phyloP scores from a whole-genome alignment of 2,113 vertebrate genomes.

The Corythornis cristatus region DNA sequence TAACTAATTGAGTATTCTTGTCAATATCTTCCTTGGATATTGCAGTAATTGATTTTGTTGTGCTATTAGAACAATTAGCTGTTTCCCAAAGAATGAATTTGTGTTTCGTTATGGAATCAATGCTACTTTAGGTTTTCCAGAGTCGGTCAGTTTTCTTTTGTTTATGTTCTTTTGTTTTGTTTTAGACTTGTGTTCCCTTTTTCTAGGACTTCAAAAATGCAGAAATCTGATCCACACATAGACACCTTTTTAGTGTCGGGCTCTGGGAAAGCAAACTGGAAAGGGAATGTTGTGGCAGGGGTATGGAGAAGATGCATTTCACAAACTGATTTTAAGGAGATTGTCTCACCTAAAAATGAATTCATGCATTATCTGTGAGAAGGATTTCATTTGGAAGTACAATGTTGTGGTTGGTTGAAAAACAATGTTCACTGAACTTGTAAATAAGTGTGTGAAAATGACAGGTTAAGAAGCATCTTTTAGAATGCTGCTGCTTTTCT shows the following conservation, averaged over 20 bases:
- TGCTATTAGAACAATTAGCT: neutral
- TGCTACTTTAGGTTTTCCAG: neutral
- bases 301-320: neutral
- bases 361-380: neutral
- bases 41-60: neutral
- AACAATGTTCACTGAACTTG: neutral
- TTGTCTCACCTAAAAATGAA: neutral
- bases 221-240: neutral
- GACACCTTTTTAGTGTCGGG: neutral
- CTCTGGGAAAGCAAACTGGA: neutral
- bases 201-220: neutral
- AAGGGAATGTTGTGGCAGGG: neutral
- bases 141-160: neutral
- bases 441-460: conserved; percentile 39
- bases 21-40: neutral
- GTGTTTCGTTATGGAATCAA: neutral
- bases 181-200: neutral
- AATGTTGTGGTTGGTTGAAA: neutral
- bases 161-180: neutral
- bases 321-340: neutral
- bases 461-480: conserved; percentile 3
- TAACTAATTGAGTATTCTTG: neutral
- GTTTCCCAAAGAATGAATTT: neutral
- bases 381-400: neutral
- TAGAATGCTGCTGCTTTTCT: conserved; percentile 29